phyloP scores from a whole-genome alignment of 2,113 vertebrate species.

The Triplophysa rosa region DNA sequence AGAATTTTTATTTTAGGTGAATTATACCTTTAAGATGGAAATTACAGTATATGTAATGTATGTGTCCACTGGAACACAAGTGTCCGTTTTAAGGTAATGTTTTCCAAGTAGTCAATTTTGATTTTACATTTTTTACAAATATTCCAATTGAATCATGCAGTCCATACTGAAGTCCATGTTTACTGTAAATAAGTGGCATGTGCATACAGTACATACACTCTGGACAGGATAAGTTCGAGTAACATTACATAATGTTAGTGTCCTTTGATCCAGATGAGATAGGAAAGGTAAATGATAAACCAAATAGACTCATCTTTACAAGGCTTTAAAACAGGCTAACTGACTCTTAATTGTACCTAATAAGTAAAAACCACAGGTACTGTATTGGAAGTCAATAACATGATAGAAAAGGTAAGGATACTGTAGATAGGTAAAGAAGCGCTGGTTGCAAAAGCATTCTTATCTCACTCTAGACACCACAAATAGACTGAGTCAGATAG shows the following conservation, averaged over 20 bases:
- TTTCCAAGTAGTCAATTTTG: no score
- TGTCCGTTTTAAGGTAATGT: no score
- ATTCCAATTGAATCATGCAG: no score
- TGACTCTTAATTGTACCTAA: slow-evolving; percentile 30
- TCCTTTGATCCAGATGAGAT: slow-evolving; percentile 30
- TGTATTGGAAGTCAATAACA: slow-evolving; percentile 21
- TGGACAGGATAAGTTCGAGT: slow-evolving; percentile 11
- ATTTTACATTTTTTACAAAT: no score
- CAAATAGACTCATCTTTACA: not conserved
- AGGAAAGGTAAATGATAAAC: slow-evolving; percentile 33
- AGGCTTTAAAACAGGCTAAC: slow-evolving; percentile 1
- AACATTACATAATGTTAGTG: not conserved
- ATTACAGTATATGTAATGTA: no score
- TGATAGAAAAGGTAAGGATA: not conserved
- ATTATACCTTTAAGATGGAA: no score
- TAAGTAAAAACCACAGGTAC: slow-evolving; percentile 18
- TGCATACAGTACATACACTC: not conserved
- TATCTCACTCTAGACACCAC: slow-evolving; percentile 46
- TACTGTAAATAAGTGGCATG: not conserved
- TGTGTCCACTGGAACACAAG: no score
- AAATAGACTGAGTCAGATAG: slow-evolving; percentile 35
- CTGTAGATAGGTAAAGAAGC: slow-evolving; percentile 31
- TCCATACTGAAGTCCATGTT: not conserved
- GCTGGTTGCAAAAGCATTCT: slow-evolving; percentile 34
- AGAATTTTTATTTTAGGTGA: no score